Evolutionary conservation across 2,113 vertebrate genomes (phyloP), one percentile per base, ranked within the genome.

Genomic region (Lasiurus borealis): DNA sequence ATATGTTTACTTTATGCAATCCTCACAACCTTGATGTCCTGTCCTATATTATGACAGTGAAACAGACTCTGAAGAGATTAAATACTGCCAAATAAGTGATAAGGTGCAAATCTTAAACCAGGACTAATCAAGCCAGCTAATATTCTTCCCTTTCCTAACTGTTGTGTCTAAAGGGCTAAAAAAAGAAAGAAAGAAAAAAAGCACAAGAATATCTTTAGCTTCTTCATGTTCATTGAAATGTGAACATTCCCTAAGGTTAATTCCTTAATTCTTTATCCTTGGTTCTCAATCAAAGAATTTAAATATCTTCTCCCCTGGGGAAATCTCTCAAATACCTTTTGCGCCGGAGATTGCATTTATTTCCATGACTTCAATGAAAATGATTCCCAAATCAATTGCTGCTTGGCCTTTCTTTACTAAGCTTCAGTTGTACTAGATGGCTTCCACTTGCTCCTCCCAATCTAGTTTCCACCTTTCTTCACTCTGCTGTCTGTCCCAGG

Each of bases 181-280:
- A 64, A 29, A 64, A 29, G 19, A 66, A 50, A 52, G 4, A 8
- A 36, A 36, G 6, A 59, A 36, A n/a, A 44, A 62, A 40, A 91
- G 6, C 50, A 80, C 64, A 72, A 29, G 44, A 81, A 85, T 21
- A 85, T 46, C 44, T 78, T 40, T 62, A 31, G 44, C 44, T 72
- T 66, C 34, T 68, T 83, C 21, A 23, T 18, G 19, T 57, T 81
- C 34, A 36, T 68, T 36, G 64, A 91, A 90, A 85, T 40, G 11
- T 46, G 90, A 96, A 73, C 72, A 95, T 72, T 76, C 44, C 73
- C 62, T 69, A 87, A 62, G 36, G 29, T 73, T 62, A 84, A 80
- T 34, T 69, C 19, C 54, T 90, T 88, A 94, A 57, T 68, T 85
- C 64, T 73, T 15, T 69, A 14, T 29, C 44, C n/a, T 81, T 86